Conservation (phyloP, 2,113 vertebrate species). For the Tachycineta bicolor region DNA sequence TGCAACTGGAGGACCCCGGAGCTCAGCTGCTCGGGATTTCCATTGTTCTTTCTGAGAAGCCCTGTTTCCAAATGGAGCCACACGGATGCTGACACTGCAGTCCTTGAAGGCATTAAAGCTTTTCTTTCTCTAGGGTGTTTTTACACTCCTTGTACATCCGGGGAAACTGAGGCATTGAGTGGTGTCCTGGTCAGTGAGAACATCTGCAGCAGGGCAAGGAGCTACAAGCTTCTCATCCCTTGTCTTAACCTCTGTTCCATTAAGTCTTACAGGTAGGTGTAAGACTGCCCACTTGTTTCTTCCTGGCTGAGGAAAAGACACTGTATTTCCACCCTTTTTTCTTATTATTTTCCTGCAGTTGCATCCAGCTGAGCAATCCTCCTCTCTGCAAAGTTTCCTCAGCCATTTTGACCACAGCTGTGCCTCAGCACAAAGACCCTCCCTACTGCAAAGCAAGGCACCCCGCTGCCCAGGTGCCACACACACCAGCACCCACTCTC, state of each 20-base stretch:
- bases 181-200: background rate
- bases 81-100: constrained; percentile 27
- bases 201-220: background rate
- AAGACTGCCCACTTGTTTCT: background rate
- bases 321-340: background rate
- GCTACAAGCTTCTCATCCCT: background rate
- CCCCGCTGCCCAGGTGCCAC: background rate
- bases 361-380: background rate
- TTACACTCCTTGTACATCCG: background rate
- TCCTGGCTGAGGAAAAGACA: background rate
- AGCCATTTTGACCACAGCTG: background rate
- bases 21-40: constrained; percentile 35
- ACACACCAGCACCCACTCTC: background rate
- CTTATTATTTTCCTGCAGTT: background rate
- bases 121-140: background rate
- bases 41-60: constrained; percentile 47
- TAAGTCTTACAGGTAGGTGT: background rate
- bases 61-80: background rate
- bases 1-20: constrained; percentile 1
- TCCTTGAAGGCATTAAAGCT: background rate
- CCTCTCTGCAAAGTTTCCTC: background rate
- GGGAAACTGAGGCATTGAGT: background rate
- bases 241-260: background rate
- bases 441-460: background rate
- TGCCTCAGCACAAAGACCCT: background rate